phyloP scores from a whole-genome alignment of 2,113 vertebrate species.

The Pseudonaja textilis region DNA sequence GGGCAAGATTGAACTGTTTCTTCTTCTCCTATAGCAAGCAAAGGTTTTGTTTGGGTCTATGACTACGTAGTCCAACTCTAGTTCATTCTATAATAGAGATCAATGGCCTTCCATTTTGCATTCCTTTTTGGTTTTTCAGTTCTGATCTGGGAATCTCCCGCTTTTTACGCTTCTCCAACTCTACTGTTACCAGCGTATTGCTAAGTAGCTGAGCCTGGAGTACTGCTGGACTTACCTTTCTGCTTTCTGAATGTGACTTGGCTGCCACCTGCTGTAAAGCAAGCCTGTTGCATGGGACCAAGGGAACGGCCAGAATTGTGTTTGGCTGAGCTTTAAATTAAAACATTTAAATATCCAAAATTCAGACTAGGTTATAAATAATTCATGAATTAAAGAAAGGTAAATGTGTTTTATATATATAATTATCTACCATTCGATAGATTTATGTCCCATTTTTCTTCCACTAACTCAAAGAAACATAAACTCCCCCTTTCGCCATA shows the following conservation, averaged over 20 bases:
- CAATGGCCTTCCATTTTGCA: not conserved
- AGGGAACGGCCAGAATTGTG: not conserved
- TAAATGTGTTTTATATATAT: not conserved
- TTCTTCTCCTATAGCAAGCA: not conserved
- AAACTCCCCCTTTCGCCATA: not conserved
- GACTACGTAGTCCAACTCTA: not conserved
- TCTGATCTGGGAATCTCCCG: not conserved
- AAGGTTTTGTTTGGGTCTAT: not conserved
- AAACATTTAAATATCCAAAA: not conserved
- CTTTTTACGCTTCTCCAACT: not conserved
- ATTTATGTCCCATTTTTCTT: not conserved
- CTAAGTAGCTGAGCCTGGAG: not conserved
- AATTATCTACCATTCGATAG: not conserved
- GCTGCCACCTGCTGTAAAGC: slow-evolving; percentile 5
- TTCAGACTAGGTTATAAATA: not conserved
- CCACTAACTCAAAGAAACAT: not conserved
- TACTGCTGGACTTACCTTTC: not conserved
- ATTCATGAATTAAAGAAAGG: not conserved
- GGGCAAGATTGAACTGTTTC: not conserved
- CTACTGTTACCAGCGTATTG: not conserved
- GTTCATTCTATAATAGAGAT: not conserved
- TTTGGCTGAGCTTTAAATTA: not conserved
- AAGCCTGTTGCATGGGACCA: no score
- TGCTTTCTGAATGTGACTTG: not conserved
- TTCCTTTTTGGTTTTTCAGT: not conserved